phyloP scores from a whole-genome alignment of 2,113 vertebrate genomes.

The Oreochromis aureus region DNA sequence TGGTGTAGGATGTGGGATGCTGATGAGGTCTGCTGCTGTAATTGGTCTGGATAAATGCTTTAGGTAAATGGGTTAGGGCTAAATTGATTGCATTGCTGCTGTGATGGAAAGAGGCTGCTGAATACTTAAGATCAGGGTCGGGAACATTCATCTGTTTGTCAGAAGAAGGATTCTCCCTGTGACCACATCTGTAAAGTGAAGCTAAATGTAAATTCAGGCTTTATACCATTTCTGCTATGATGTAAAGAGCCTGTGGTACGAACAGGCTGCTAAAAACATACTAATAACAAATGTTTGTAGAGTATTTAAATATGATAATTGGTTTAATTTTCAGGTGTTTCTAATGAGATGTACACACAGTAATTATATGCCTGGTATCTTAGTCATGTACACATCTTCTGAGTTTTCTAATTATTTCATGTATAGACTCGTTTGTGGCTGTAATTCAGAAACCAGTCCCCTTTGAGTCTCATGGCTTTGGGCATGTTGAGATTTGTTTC shows the following conservation, averaged over 20 bases:
- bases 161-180: not conserved
- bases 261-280: not conserved
- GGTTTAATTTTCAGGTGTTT: not conserved
- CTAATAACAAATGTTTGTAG: not conserved
- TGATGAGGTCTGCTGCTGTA: conserved; percentile 42
- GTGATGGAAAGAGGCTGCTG: not conserved
- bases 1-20: conserved; percentile 22
- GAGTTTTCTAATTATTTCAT: not conserved
- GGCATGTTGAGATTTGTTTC: not conserved
- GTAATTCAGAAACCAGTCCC: not conserved
- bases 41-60: conserved; percentile 37
- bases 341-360: not conserved
- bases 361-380: not conserved
- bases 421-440: not conserved
- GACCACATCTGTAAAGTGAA: not conserved
- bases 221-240: not conserved
- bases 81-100: conserved; percentile 33
- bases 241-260: not conserved
- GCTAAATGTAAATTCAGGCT: not conserved
- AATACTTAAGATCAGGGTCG: not conserved
- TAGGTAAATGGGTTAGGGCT: conserved; percentile 26
- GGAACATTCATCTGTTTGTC: conserved; percentile 3
- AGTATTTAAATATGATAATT: not conserved
- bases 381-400: not conserved
- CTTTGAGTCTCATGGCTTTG: not conserved